These are phyloP conservation scores for Geophilus truncorum DNA, from an alignment of 2,888 invertebrate species.

Conservation along the genomic window DNA sequence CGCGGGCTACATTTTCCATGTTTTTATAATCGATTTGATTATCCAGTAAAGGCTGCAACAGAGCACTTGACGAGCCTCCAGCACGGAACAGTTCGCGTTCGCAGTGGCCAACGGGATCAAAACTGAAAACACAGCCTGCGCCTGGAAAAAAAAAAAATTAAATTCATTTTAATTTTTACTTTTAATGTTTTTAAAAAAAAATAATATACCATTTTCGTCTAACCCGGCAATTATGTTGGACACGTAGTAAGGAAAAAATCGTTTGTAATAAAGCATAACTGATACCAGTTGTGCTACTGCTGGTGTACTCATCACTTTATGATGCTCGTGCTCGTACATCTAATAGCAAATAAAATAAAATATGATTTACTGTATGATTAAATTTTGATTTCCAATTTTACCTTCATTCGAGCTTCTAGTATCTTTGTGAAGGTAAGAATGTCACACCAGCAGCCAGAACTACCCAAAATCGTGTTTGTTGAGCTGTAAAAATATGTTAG, in stretches of 20 bases:
- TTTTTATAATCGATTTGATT: conserved; percentile 92
- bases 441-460: conserved; percentile 97
- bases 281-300: conserved; percentile 95
- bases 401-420: conserved; percentile 77
- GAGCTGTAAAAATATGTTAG: conserved; percentile 57
- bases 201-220: conserved; percentile 67
- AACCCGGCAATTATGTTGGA: conserved; percentile 90
- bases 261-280: conserved; percentile 88
- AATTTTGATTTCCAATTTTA: conserved; percentile 42
- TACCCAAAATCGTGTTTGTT: conserved; percentile 79
- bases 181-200: too few relatives aligned
- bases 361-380: not conserved
- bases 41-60: conserved; percentile 91
- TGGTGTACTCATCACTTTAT: conserved; percentile 83
- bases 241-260: conserved; percentile 98
- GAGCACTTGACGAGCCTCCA: conserved; percentile 71
- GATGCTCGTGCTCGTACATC: conserved; percentile 93
- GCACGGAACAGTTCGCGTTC: conserved; percentile 79
- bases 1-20: conserved; percentile 61
- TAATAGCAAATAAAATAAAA: conserved; percentile 44
- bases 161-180: too few relatives aligned
- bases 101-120: conserved; percentile 95
- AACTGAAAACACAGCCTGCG: conserved; percentile 90
- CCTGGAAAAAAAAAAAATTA: conserved; percentile 51
- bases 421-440: conserved; percentile 81